Conservation (phyloP, 2,888 invertebrate species). For the Clusia tigrina region DNA sequence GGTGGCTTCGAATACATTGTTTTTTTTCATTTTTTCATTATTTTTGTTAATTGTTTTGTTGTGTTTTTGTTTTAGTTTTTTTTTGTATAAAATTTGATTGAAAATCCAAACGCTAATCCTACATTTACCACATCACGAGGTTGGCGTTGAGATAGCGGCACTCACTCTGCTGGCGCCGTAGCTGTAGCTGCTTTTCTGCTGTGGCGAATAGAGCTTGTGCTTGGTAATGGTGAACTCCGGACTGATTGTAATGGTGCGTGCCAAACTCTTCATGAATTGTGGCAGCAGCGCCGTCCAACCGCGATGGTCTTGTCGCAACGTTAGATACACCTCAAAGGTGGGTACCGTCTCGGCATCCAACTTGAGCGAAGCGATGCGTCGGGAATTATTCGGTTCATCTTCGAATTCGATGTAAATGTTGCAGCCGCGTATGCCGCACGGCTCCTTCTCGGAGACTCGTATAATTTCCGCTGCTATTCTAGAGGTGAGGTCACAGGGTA, state of each 20-base stretch:
- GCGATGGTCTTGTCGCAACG: slow-evolving; percentile 57
- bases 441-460: slow-evolving; percentile 58
- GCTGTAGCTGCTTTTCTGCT: slow-evolving; percentile 46
- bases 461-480: slow-evolving; percentile 58
- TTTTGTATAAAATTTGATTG: slow-evolving; percentile 6
- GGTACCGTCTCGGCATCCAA: slow-evolving; percentile 57
- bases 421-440: slow-evolving; percentile 58
- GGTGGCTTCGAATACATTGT: slow-evolving; percentile 57
- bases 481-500: slow-evolving; percentile 61
- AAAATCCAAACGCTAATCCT: not conserved
- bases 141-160: slow-evolving; percentile 49
- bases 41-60: not conserved
- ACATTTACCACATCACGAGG: slow-evolving; percentile 34
- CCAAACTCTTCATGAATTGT: slow-evolving; percentile 59
- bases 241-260: slow-evolving; percentile 58
- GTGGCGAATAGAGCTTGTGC: slow-evolving; percentile 54
- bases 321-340: slow-evolving; percentile 57
- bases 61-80: slow-evolving; percentile 3
- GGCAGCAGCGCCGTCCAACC: slow-evolving; percentile 58
- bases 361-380: slow-evolving; percentile 56
- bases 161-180: slow-evolving; percentile 45
- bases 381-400: slow-evolving; percentile 57
- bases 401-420: slow-evolving; percentile 59
- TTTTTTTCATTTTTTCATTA: slow-evolving; percentile 45
- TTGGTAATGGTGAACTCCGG: slow-evolving; percentile 58